Base-by-base conservation (phyloP, 2,113 vertebrate genomes). In the Anhinga anhinga region DNA sequence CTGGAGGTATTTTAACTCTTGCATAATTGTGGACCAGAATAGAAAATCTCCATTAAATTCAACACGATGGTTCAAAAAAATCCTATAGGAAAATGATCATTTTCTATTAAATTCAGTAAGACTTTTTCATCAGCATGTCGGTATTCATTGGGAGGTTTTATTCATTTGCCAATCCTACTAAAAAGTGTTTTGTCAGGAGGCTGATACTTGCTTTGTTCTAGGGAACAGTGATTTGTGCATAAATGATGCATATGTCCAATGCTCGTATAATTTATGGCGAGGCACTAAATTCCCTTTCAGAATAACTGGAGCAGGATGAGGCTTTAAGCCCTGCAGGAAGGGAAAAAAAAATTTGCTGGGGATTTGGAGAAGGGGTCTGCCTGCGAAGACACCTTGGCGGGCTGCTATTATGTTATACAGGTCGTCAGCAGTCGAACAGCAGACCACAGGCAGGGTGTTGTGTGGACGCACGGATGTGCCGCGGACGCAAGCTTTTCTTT, bases 21-120 rank as follows among this genome's bases (percentile, higher is more conserved):
- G 86, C 80, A 96, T 97, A 97, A 97, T 96, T 97, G 92, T 66
- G 70, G 96, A 88, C 89, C 84, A 70, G 93, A 97, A 96, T 95
- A 96, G 93, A 93, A 96, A 96, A 95, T 90, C 95, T 91, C 95
- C 93, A 93, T 95, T 97, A 96, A 96, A 97, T 97, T 94, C 93
- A 95, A 85, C 67, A 10, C 76, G 89, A 93, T 70, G 80, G 83
- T 84, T 95, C 91, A 58, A 88, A 88, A 45, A 95, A 94, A 95
- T 93, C 95, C 89, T 96, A 88, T 94, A 97, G 96, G 94, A 97
- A 96, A 94, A 96, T 88, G 81, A 94, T 96, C 40, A 32, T 92
- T 96, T 95, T 94, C 87, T 90, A 90, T 96, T 93, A 91, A 91
- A 96, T 93, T 81, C 93, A 78, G 82, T 62, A 71, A 89, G 91